phyloP scores from a whole-genome alignment of 2,797 vertebrate genomes.

The Tympanoctomys barrerae region DNA sequence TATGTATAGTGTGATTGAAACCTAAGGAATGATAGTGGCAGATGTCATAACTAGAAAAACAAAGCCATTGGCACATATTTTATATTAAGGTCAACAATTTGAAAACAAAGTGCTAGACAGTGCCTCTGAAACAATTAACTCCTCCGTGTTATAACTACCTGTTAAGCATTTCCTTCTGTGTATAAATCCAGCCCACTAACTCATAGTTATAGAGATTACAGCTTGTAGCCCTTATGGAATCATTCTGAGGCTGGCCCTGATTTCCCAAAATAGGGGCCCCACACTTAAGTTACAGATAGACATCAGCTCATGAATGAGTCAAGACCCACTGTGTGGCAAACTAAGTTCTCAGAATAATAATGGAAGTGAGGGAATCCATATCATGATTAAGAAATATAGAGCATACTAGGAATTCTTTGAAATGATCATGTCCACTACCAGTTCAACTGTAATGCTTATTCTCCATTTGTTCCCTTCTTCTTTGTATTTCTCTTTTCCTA shows the following conservation, averaged over 20 bases:
- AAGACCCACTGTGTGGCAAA: background rate
- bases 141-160: background rate
- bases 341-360: background rate
- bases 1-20: background rate
- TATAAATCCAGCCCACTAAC: background rate
- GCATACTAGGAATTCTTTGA: background rate
- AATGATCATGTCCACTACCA: background rate
- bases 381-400: background rate
- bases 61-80: background rate
- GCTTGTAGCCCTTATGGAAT: background rate
- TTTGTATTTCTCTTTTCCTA: background rate
- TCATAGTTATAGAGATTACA: background rate
- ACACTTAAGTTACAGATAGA: background rate
- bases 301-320: background rate
- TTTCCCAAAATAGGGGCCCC: background rate
- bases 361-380: background rate
- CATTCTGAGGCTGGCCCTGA: background rate
- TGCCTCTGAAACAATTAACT: background rate
- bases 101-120: background rate
- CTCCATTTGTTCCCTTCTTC: background rate
- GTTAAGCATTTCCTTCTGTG: slow-evolving; percentile 31
- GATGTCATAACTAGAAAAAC: background rate
- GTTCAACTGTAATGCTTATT: background rate
- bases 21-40: background rate
- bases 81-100: background rate